A percentile compares a stretch with the other conserved stretches of the same genome.
Conservation (phyloP, 2,888 invertebrate genomes). For the Hetaerina titia region DNA sequence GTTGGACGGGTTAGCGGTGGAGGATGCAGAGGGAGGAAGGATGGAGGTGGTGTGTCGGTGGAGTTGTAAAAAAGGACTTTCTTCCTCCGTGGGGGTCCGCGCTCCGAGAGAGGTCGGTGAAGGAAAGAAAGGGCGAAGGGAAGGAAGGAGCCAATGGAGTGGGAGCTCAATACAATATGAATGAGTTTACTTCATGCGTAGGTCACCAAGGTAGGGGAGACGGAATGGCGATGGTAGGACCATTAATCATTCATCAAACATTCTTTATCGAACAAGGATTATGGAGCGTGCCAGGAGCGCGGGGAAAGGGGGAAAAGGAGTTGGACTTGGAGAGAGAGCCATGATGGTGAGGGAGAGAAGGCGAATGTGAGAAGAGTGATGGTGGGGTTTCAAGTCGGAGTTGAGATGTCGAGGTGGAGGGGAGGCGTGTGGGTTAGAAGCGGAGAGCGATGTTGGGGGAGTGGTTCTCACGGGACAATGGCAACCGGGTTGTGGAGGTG, state of each 20-base stretch:
- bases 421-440: background rate
- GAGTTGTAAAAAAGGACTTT: background rate
- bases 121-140: background rate
- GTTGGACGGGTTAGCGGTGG: too few species aligned
- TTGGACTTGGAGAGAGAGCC: background rate
- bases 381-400: background rate
- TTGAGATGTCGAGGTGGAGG: background rate
- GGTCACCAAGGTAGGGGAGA: constrained; percentile 53
- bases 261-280: constrained; percentile 65
- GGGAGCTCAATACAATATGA: constrained; percentile 34
- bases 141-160: background rate
- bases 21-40: background rate
- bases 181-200: constrained; percentile 61
- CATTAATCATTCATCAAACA: constrained; percentile 62
- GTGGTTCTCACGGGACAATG: background rate
- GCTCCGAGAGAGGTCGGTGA: background rate
- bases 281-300: background rate
- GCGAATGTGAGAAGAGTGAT: background rate
- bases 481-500: background rate
- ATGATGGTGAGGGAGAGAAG: background rate
- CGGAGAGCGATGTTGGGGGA: background rate
- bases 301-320: background rate
- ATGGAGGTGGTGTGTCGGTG: background rate
- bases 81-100: background rate
- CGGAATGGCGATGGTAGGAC: background rate